These are phyloP conservation scores for Drosophila birchii DNA, from an alignment of 2,888 invertebrate genomes.

Conservation along the genomic window DNA sequence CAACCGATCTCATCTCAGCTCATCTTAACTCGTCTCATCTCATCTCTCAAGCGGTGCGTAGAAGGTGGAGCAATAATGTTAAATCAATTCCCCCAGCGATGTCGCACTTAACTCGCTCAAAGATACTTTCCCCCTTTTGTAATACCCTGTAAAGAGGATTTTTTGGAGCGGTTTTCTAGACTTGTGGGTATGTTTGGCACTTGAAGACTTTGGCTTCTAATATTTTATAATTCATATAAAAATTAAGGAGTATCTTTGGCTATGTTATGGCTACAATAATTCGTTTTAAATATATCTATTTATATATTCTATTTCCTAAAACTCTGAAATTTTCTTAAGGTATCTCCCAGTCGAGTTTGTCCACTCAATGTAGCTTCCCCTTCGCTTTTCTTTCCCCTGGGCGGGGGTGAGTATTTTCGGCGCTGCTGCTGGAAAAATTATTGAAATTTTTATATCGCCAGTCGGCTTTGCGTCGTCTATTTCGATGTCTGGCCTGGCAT, in stretches of 20 bases:
- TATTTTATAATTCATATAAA: too few species aligned
- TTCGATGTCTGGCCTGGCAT: conserved; percentile 62
- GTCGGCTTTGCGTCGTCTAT: conserved; percentile 33
- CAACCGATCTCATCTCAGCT: conserved; percentile 31
- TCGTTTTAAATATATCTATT: too few species aligned
- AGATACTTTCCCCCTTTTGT: conserved; percentile 30
- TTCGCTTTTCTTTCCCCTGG: neutral
- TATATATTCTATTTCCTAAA: too few species aligned
- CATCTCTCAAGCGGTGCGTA: conserved; percentile 22
- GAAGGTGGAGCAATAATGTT: conserved; percentile 59
- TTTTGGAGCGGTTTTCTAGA: too few species aligned
- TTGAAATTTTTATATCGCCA: conserved; percentile 71
- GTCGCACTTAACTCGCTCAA: conserved; percentile 67
- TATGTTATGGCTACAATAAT: too few species aligned
- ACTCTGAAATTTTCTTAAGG: neutral
- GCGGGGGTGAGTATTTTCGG: conserved; percentile 65
- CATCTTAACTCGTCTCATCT: conserved; percentile 27
- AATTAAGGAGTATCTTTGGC: too few species aligned
- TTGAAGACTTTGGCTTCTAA: too few species aligned
- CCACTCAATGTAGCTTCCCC: neutral
- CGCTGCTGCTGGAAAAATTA: conserved; percentile 58
- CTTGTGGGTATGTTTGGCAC: too few species aligned
- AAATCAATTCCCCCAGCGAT: conserved; percentile 70
- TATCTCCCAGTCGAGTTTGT: neutral
- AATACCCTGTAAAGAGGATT: neutral